Conservation (phyloP, 2,797 vertebrate species). For the Anisognathus igniventris region DNA sequence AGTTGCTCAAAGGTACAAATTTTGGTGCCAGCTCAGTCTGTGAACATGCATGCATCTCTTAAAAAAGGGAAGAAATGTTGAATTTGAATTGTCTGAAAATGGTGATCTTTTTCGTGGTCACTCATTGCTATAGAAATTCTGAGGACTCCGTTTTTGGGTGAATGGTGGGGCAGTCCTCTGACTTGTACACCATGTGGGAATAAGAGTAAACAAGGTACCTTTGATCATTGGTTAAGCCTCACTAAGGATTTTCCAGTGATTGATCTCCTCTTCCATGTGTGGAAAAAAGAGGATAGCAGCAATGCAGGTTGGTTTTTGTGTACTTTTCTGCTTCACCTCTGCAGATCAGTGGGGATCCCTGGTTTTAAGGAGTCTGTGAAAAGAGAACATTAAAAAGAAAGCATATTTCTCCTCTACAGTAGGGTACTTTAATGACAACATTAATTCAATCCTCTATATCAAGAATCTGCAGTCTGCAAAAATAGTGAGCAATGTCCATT, state of each 20-base stretch:
- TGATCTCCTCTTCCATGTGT: background rate
- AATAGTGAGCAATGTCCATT: background rate
- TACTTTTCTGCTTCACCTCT: background rate
- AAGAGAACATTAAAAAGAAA: background rate
- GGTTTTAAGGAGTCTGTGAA: background rate
- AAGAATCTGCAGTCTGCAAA: background rate
- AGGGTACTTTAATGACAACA: background rate
- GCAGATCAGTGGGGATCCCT: background rate
- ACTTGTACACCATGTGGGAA: background rate
- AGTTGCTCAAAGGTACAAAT: background rate
- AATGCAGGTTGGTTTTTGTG: background rate
- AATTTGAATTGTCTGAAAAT: background rate
- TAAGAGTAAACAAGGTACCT: background rate
- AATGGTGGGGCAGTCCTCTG: background rate
- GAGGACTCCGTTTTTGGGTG: rapidly evolving
- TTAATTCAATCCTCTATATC: background rate
- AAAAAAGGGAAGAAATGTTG: background rate
- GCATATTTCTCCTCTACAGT: background rate
- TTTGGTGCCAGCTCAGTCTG: background rate
- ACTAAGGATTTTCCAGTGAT: background rate
- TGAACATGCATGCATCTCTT: background rate
- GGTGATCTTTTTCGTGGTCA: background rate
- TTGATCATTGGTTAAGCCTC: background rate
- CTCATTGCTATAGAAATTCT: background rate
- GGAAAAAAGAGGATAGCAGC: background rate